Evolutionary conservation across 2,888 invertebrate genomes (phyloP).

Genomic region (Clunio marinus): DNA sequence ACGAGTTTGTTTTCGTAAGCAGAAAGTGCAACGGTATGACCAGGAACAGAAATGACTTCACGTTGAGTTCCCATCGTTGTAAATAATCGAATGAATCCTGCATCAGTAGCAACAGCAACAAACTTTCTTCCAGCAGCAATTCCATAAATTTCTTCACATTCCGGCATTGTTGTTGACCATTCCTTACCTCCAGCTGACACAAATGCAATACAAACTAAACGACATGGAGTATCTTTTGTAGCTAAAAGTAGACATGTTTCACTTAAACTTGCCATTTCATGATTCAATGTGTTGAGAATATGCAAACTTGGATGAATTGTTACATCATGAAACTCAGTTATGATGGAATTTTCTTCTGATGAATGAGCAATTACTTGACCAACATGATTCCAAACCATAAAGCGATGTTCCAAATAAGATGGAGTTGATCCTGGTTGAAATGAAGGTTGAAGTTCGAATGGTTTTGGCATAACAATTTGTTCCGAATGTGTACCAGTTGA

Average conservation of each 20-base stretch:
- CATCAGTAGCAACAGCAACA: slow-evolving; percentile 73
- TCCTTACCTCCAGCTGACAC: slow-evolving; percentile 72
- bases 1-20: slow-evolving; percentile 60
- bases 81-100: slow-evolving; percentile 74
- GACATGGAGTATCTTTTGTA: slow-evolving; percentile 62
- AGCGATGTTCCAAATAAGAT: slow-evolving; percentile 68
- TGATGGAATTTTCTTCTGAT: slow-evolving; percentile 76
- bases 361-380: slow-evolving; percentile 84
- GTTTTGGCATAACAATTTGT: slow-evolving; percentile 44
- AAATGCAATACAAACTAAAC: slow-evolving; percentile 70
- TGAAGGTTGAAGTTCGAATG: slow-evolving; percentile 65
- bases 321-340: slow-evolving; percentile 93
- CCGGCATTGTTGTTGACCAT: slow-evolving; percentile 75
- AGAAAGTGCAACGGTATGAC: slow-evolving; percentile 65
- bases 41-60: slow-evolving; percentile 67
- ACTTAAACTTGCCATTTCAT: slow-evolving; percentile 84
- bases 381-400: slow-evolving; percentile 85
- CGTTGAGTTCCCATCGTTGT: slow-evolving; percentile 83
- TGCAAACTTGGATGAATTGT: slow-evolving; percentile 85
- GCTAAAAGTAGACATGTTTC: slow-evolving; percentile 74
- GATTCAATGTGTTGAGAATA: slow-evolving; percentile 77
- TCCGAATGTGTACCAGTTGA: slow-evolving; percentile 21
- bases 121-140: slow-evolving; percentile 64
- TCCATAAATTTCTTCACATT: slow-evolving; percentile 71
- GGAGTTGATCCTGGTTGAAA: slow-evolving; percentile 93